Evolutionary conservation across 2,888 invertebrate species (phyloP).

Genomic region (Napeogenes sylphis): DNA sequence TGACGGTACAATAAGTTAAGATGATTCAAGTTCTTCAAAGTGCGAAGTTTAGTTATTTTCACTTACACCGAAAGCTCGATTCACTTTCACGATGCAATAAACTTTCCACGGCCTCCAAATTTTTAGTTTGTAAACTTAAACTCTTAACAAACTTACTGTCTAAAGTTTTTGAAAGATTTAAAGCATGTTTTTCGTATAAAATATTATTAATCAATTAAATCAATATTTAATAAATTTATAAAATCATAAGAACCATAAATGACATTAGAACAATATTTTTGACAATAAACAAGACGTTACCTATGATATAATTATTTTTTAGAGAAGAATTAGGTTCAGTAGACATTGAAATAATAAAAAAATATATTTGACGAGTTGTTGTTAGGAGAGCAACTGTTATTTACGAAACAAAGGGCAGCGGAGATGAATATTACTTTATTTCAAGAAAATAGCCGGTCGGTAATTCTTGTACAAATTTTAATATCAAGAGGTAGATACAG

Average conservation of each 20-base stretch:
- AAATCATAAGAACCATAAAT: too few species aligned
- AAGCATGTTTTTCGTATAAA: too few species aligned
- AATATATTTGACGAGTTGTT: neutral
- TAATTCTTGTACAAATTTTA: slow-evolving; percentile 72
- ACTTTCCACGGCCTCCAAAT: slow-evolving; percentile 21
- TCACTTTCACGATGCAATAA: slow-evolving; percentile 34
- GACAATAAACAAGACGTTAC: too few species aligned
- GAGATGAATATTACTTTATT: slow-evolving; percentile 60
- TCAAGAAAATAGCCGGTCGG: slow-evolving; percentile 60
- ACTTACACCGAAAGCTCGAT: slow-evolving; percentile 40
- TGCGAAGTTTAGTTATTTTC: slow-evolving; percentile 58
- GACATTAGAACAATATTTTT: too few species aligned
- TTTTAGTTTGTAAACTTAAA: slow-evolving; percentile 13
- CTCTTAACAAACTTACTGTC: neutral
- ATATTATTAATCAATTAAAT: too few species aligned
- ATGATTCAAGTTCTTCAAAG: slow-evolving; percentile 63
- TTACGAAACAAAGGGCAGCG: neutral
- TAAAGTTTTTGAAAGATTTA: neutral
- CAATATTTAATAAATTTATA: too few species aligned
- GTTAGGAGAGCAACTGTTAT: neutral
- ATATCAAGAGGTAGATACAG: slow-evolving; percentile 69
- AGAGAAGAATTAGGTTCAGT: too few species aligned
- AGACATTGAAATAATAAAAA: neutral
- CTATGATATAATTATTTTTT: too few species aligned
- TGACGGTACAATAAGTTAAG: slow-evolving; percentile 56